A percentile compares a stretch with the other conserved stretches of the same genome.
These are phyloP conservation scores for Chaetura pelagica DNA, from an alignment of 2,113 vertebrate species.

Conservation along the genomic window DNA sequence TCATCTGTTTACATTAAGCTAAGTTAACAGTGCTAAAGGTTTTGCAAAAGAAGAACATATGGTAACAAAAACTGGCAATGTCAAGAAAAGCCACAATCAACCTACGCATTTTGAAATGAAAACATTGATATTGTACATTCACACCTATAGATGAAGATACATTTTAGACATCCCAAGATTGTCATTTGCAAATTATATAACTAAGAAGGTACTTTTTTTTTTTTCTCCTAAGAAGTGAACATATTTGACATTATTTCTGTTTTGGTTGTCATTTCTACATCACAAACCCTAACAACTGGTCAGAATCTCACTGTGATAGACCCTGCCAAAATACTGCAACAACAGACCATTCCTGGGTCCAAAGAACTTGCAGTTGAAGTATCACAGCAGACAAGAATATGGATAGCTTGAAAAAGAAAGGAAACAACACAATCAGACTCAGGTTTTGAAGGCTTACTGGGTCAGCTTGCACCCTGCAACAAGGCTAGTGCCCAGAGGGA, in stretches of 20 bases:
- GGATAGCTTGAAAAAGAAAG: background rate
- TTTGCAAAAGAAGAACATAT: conserved; percentile 55
- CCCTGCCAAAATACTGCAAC: background rate
- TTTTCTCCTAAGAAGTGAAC: background rate
- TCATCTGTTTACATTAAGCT: conserved; percentile 46
- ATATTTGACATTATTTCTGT: background rate
- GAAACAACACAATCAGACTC: fast-evolving
- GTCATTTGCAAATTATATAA: conserved; percentile 17
- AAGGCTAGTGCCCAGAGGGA: background rate
- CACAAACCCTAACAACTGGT: background rate
- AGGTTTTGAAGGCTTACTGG: background rate
- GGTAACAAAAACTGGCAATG: conserved; percentile 39
- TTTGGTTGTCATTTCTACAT: background rate
- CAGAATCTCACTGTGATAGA: background rate
- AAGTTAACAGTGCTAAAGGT: conserved; percentile 40
- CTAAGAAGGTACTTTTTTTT: background rate
- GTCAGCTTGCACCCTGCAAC: background rate
- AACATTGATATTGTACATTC: conserved; percentile 13
- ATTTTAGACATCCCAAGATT: background rate
- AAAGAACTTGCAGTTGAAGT: background rate
- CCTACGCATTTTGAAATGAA: conserved; percentile 15
- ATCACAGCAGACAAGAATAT: background rate
- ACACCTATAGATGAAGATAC: conserved; percentile 21
- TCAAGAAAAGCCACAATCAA: background rate
- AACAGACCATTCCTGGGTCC: background rate